phyloP scores from a whole-genome alignment of 2,888 invertebrate genomes.

The Parochlus steinenii region DNA sequence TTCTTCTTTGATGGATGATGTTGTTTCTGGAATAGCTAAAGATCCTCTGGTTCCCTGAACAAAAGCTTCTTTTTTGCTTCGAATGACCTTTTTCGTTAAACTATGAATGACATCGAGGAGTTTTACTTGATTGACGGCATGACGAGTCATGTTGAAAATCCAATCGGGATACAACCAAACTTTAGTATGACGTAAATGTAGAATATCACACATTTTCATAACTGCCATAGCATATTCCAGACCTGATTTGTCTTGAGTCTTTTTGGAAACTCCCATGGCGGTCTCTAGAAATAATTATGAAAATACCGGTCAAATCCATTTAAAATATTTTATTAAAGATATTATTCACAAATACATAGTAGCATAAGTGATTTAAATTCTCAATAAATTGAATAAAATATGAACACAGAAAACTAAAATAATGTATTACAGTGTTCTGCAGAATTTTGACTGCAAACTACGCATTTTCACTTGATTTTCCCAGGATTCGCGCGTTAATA shows the following conservation, averaged over 20 bases:
- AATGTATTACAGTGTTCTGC: too few relatives aligned
- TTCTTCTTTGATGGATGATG: constrained; percentile 16
- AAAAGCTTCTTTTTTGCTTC: constrained; percentile 59
- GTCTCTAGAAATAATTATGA: constrained; percentile 40
- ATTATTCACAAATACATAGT: too few relatives aligned
- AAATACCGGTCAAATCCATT: too few relatives aligned
- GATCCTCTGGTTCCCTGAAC: constrained; percentile 41
- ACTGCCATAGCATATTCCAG: constrained; percentile 77
- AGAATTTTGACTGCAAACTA: too few relatives aligned
- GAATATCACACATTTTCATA: constrained; percentile 78
- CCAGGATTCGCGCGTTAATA: too few relatives aligned
- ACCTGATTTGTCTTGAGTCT: constrained; percentile 63
- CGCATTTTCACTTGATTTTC: too few relatives aligned
- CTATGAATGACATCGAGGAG: constrained; percentile 62
- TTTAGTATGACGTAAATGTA: constrained; percentile 66
- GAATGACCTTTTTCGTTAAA: constrained; percentile 61
- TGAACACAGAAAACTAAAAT: too few relatives aligned
- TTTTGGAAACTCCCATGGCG: constrained; percentile 75
- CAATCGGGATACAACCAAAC: constrained; percentile 62
- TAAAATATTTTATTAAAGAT: too few relatives aligned
- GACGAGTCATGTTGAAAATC: constrained; percentile 57
- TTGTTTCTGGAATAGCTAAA: constrained; percentile 23
- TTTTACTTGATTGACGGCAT: constrained; percentile 57
- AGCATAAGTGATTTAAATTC: too few relatives aligned
- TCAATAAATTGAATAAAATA: too few relatives aligned